Conservation (phyloP, 1,140 invertebrate genomes). For the Tetramorium simillimum region DNA sequence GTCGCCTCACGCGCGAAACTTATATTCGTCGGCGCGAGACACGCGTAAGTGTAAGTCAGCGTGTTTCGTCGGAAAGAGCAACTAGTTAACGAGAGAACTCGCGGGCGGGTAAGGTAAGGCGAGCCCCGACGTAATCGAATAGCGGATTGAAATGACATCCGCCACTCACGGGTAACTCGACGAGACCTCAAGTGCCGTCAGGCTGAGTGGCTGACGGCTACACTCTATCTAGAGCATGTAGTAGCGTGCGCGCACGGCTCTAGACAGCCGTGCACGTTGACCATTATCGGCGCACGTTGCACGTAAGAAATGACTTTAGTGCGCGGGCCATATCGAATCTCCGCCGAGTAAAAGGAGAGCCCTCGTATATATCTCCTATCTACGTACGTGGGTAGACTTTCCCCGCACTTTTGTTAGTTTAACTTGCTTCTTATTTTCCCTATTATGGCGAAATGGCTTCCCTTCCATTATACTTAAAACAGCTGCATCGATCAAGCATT, state of each 20-base stretch:
- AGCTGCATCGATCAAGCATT: conserved; percentile 4
- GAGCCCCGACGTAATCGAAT: conserved; percentile 72
- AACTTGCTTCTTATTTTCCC: conserved; percentile 34
- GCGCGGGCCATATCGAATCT: conserved; percentile 65
- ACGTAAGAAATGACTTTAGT: conserved; percentile 62
- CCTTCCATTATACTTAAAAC: background rate
- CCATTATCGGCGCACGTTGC: conserved; percentile 68
- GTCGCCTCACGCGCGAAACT: conserved; percentile 9
- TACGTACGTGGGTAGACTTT: conserved; percentile 42
- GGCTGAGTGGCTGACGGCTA: conserved; percentile 53
- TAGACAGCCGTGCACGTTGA: conserved; percentile 65
- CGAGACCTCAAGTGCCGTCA: conserved; percentile 65
- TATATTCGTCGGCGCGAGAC: conserved; percentile 23
- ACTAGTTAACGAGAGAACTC: conserved; percentile 70
- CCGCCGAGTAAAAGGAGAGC: conserved; percentile 53
- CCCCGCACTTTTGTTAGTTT: conserved; percentile 41
- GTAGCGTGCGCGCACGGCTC: conserved; percentile 46
- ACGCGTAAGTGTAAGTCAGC: conserved; percentile 40
- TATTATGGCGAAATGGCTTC: conserved; percentile 16
- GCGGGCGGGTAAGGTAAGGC: conserved; percentile 58
- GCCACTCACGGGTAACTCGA: conserved; percentile 75
- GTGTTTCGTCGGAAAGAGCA: conserved; percentile 58
- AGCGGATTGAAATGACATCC: conserved; percentile 76
- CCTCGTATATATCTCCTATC: conserved; percentile 33
- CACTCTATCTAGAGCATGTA: conserved; percentile 64